Evolutionary conservation across 2,113 vertebrate genomes (phyloP).

Genomic region (Pungitius pungitius): DNA sequence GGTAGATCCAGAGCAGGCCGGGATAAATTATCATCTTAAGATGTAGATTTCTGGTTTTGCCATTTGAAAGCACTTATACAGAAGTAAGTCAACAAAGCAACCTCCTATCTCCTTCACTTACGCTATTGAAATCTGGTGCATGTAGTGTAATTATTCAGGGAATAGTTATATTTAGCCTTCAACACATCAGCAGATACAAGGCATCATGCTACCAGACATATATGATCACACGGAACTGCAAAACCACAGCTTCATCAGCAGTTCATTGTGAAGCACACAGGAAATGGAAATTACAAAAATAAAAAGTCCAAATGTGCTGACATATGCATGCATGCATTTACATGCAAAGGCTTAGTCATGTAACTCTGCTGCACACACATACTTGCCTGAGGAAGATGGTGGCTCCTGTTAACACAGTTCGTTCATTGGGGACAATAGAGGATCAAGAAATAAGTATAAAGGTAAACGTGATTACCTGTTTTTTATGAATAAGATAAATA

Average conservation of each 20-base stretch:
- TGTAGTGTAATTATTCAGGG: not conserved
- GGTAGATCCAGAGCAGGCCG: not conserved
- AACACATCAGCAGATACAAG: slow-evolving; percentile 5
- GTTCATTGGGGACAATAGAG: slow-evolving; percentile 10
- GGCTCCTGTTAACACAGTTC: slow-evolving; percentile 31
- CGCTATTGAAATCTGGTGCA: not conserved
- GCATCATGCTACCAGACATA: not conserved
- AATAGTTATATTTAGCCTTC: slow-evolving; percentile 14
- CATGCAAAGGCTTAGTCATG: slow-evolving; percentile 61
- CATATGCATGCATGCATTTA: slow-evolving; percentile 31
- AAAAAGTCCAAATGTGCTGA: slow-evolving; percentile 37
- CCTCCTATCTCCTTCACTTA: not conserved
- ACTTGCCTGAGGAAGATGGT: slow-evolving; percentile 31
- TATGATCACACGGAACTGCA: slow-evolving; percentile 4
- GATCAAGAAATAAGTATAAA: not conserved
- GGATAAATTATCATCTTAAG: not conserved
- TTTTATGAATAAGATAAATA: not conserved
- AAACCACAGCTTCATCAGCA: slow-evolving; percentile 6
- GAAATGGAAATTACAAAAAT: slow-evolving; percentile 15
- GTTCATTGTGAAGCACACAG: slow-evolving; percentile 36
- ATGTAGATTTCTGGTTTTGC: not conserved
- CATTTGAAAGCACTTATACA: not conserved
- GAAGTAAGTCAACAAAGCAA: not conserved
- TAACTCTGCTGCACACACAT: slow-evolving; percentile 26
- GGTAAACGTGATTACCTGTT: slow-evolving; percentile 4